Evolutionary conservation across 2,797 vertebrate genomes (phyloP).

Genomic region (Potorous gilbertii): DNA sequence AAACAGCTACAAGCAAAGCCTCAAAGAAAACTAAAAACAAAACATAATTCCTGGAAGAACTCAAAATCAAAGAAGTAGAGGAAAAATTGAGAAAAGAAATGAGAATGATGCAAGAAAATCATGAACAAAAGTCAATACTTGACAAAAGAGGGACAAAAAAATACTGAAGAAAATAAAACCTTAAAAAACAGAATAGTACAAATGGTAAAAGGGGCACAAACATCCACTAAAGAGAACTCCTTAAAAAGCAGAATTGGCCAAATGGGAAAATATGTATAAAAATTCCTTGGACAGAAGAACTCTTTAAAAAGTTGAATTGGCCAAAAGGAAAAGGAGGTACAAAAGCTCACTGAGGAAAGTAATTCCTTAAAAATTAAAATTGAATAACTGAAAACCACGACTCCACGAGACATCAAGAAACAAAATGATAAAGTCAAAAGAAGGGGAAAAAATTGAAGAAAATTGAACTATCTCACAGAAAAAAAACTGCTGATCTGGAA

Average conservation of each 20-base stretch:
- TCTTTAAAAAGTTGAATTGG: background rate
- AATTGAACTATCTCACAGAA: background rate
- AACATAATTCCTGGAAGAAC: background rate
- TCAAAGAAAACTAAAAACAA: background rate
- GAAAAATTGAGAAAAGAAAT: background rate
- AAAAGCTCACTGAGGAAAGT: background rate
- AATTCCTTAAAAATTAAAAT: background rate
- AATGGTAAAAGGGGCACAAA: background rate
- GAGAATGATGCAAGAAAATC: background rate
- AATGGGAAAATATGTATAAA: background rate
- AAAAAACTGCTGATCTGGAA: background rate
- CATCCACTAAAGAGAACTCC: background rate
- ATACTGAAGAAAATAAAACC: background rate
- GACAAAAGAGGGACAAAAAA: background rate
- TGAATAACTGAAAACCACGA: background rate
- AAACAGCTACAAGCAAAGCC: background rate
- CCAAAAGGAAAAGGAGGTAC: background rate
- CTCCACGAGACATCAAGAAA: background rate
- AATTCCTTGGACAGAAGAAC: background rate
- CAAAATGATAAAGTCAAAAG: background rate
- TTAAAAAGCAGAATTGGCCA: background rate
- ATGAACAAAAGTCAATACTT: too few species aligned
- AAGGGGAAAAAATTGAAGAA: background rate
- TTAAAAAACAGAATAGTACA: background rate
- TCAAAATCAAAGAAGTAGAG: background rate